These are phyloP conservation scores for Pluvialis apricaria DNA, from an alignment of 2,113 vertebrate species.

Conservation along the genomic window DNA sequence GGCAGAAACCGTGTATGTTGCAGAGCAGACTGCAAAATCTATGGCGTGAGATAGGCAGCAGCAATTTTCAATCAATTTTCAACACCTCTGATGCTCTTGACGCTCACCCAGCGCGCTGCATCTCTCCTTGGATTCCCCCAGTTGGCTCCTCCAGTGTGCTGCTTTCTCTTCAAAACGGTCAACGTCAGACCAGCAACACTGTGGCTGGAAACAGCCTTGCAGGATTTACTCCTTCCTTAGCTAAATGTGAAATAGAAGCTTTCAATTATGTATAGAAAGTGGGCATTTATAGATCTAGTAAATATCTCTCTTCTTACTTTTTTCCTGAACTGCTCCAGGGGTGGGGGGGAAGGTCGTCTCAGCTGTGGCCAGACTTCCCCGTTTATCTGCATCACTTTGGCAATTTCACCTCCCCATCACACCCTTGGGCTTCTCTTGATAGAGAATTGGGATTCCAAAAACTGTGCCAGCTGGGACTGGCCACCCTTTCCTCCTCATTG, in stretches of 20 bases:
- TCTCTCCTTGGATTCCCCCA: not conserved
- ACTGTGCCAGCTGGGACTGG: not conserved
- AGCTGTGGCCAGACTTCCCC: not conserved
- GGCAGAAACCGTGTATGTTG: not conserved
- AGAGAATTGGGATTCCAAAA: not conserved
- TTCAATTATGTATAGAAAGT: not conserved
- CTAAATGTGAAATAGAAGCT: not conserved
- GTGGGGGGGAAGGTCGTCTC: not conserved
- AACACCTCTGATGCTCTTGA: not conserved
- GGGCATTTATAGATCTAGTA: not conserved
- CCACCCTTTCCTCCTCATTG: not conserved
- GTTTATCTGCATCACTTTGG: not conserved
- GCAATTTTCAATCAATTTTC: not conserved
- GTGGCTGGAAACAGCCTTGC: not conserved
- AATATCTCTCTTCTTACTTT: not conserved
- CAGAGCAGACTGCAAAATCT: not conserved
- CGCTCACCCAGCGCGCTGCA: rapidly evolving
- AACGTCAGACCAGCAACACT: not conserved
- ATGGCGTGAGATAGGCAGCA: not conserved
- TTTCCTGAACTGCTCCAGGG: not conserved
- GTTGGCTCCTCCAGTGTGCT: not conserved
- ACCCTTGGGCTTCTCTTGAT: not conserved
- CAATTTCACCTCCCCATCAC: rapidly evolving
- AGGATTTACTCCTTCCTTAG: not conserved
- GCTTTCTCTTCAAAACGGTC: not conserved